Base-by-base conservation (phyloP, 1,140 invertebrate species). In the Propsilocerus akamusi region DNA sequence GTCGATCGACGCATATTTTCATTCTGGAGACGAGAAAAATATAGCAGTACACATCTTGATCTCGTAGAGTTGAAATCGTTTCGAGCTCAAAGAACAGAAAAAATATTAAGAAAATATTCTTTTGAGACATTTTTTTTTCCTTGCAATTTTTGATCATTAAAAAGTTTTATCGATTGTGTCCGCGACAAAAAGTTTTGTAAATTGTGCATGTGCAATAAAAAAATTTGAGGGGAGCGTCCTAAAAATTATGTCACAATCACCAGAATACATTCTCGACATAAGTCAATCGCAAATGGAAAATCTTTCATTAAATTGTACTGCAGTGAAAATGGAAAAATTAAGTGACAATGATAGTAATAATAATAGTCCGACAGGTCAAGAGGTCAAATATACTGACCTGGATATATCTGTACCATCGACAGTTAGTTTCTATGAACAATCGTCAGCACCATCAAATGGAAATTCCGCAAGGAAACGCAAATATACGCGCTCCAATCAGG, bases 221-320 rank as follows among this genome's bases (percentile, higher is more conserved):
- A 4, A 30, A 4, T 11, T 11, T 3, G 2, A 4, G n/a, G n/a
- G 10, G 10, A 30, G n/a, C n/a, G n/a, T 2, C 10, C n/a, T 30
- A 20, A 17, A 41, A 41, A 41, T n/a, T 7, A 41, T 41, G 34
- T 14, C 34, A 41, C 10, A 20, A 41, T 41, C 34, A 41, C 34
- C 34, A 41, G 22, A 41, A 17, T 41, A 20, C 17, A 41, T 41
- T 17, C 14, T 41, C 10, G 34, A 41, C 14, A 41, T 41, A 41
- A 41, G 34, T 41, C 34, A 41, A 41, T 41, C 34, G 22, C 34
- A 41, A 41, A 41, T 41, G 34, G 34, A 41, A 41, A 41, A 41
- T 41, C 22, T 41, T 20, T 41, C 34, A 41, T 41, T 41, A 41
- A 41, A 17, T 41, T 41, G 34, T 10, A 41, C 12, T 20, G 14